Evolutionary conservation across 1,140 invertebrate species (phyloP).

Genomic region (Drosophila santomea): DNA sequence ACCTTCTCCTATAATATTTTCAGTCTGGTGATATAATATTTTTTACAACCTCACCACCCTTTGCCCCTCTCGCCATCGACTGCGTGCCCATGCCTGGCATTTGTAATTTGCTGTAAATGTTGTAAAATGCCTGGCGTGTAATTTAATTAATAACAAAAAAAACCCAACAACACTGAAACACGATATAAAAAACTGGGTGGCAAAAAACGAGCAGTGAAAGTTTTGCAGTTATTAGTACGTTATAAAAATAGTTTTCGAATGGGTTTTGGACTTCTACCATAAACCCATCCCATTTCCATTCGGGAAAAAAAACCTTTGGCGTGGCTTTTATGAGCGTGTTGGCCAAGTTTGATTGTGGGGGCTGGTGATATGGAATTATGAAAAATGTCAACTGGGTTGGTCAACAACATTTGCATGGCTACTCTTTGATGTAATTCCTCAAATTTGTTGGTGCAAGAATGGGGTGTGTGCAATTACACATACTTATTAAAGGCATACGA

Average conservation of each 20-base stretch:
- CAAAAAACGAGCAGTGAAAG: constrained; percentile 79
- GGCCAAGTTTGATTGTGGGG: constrained; percentile 22
- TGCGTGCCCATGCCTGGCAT: constrained; percentile 48
- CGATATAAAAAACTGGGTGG: constrained; percentile 50
- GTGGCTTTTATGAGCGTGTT: constrained; percentile 73
- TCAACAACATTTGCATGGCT: constrained; percentile 18
- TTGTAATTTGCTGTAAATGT: constrained; percentile 82
- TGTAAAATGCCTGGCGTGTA: constrained; percentile 81
- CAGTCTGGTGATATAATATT: constrained; percentile 73
- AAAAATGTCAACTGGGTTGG: constrained; percentile 58
- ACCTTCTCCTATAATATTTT: constrained; percentile 39
- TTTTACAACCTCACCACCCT: constrained; percentile 36
- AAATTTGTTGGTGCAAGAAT: constrained; percentile 34
- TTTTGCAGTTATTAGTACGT: constrained; percentile 82
- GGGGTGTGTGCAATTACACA: constrained; percentile 23
- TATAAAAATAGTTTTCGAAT: constrained; percentile 73
- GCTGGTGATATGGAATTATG: constrained; percentile 44
- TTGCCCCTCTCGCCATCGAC: constrained; percentile 1
- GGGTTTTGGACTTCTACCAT: constrained; percentile 3
- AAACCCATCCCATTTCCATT: background rate
- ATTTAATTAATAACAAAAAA: constrained; percentile 79
- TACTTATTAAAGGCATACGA: constrained; percentile 1
- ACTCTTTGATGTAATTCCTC: constrained; percentile 34
- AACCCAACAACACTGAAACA: constrained; percentile 17
- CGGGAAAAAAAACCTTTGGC: constrained; percentile 21